phyloP scores from a whole-genome alignment of 2,113 vertebrate genomes.

The Cynopterus brachyotis region DNA sequence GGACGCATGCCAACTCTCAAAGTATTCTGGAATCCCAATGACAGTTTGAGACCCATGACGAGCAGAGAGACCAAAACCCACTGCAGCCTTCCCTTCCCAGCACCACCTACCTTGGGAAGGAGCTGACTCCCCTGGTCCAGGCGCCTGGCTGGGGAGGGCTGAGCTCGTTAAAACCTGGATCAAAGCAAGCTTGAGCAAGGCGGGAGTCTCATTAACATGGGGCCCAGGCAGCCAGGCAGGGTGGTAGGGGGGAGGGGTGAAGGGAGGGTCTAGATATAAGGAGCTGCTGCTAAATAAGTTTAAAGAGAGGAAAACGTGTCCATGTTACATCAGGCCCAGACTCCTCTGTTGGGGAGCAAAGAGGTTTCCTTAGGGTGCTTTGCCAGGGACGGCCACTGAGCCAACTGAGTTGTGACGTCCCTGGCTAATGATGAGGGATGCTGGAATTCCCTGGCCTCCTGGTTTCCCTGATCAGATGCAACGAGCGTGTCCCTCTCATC shows the following conservation, averaged over 20 bases:
- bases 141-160: not conserved
- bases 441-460: not conserved
- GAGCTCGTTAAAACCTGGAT: slow-evolving; percentile 18
- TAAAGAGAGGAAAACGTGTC: not conserved
- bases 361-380: not conserved
- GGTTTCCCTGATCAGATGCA: not conserved
- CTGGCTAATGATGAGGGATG: not conserved
- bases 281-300: not conserved
- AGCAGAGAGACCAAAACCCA: not conserved
- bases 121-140: not conserved
- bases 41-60: not conserved
- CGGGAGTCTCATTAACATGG: not conserved
- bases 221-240: not conserved
- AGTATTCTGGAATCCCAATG: not conserved
- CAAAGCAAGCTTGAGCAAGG: slow-evolving; percentile 30
- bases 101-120: not conserved
- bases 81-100: not conserved
- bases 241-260: not conserved
- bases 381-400: not conserved
- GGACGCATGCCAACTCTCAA: not conserved
- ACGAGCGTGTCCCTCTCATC: not conserved
- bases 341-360: not conserved
- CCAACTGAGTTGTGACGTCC: not conserved
- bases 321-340: not conserved
- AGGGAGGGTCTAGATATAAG: not conserved